Percentiles rank a stretch among this genome's conserved stretches.
Evolutionary conservation across 2,888 invertebrate genomes (phyloP).

Genomic region (Teleogryllus oceanicus): DNA sequence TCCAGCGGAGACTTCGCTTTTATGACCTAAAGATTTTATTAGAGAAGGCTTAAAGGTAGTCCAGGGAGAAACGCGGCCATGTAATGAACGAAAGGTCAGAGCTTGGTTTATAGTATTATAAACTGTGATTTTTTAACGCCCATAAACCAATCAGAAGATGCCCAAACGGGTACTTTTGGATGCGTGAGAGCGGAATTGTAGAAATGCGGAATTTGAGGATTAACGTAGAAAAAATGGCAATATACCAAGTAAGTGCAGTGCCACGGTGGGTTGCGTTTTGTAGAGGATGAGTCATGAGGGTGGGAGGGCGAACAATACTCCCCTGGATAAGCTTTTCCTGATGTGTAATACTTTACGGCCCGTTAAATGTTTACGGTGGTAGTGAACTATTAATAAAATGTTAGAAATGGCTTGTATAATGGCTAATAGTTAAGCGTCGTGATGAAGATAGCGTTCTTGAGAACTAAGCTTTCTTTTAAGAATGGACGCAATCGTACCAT

Average conservation of each 20-base stretch:
- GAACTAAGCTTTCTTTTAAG: too few relatives aligned
- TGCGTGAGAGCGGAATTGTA: too few relatives aligned
- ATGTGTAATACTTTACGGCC: too few relatives aligned
- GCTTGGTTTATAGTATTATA: background rate
- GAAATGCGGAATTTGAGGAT: too few relatives aligned
- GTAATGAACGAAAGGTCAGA: background rate
- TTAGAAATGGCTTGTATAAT: too few relatives aligned
- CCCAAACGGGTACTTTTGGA: background rate
- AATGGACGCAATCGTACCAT: too few relatives aligned
- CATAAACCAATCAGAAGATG: background rate
- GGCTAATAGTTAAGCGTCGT: too few relatives aligned
- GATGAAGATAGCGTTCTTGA: too few relatives aligned
- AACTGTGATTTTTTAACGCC: background rate
- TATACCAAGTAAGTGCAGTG: background rate
- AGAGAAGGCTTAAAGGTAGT: constrained; percentile 18
- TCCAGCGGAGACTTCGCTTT: background rate
- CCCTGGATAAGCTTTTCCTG: too few relatives aligned
- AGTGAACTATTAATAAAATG: too few relatives aligned
- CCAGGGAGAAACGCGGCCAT: background rate
- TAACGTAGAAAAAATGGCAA: background rate
- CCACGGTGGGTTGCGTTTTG: background rate
- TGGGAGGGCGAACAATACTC: too few relatives aligned
- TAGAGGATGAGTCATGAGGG: background rate
- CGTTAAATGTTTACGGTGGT: too few relatives aligned
- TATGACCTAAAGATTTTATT: constrained; percentile 9